Percentiles rank a stretch among this genome's conserved stretches.
These are phyloP conservation scores for Pipistrellus nathusii DNA, from an alignment of 2,797 vertebrate genomes.

Conservation along the genomic window DNA sequence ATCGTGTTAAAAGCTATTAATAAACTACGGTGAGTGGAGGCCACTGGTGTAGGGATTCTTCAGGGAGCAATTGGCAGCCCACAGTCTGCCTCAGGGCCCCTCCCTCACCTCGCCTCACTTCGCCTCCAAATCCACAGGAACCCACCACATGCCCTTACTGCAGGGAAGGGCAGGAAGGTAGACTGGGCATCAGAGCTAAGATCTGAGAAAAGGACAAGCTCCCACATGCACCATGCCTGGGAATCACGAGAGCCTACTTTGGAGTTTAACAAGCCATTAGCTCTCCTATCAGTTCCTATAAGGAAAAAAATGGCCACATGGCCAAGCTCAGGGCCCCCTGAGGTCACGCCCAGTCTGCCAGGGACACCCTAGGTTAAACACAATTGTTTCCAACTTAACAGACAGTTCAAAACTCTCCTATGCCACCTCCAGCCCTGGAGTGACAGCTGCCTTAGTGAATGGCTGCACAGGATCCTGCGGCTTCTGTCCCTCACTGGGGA, in stretches of 20 bases:
- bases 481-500: not conserved
- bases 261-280: not conserved
- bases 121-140: not conserved
- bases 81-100: constrained; percentile 77
- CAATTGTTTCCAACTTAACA: not conserved
- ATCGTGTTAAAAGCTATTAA: constrained; percentile 86
- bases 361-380: not conserved
- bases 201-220: not conserved
- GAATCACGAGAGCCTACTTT: not conserved
- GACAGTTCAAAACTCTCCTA: not conserved
- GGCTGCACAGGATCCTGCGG: not conserved
- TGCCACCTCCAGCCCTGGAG: not conserved
- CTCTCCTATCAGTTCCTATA: not conserved
- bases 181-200: not conserved
- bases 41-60: constrained; percentile 69
- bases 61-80: constrained; percentile 84
- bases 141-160: constrained; percentile 44
- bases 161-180: constrained; percentile 70
- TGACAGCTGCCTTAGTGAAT: not conserved
- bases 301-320: not conserved
- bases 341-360: not conserved
- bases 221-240: not conserved
- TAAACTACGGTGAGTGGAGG: constrained; percentile 80
- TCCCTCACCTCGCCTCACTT: constrained; percentile 70
- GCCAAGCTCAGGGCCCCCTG: not conserved